Evolutionary conservation across 2,797 vertebrate species (phyloP).

Genomic region (Poecilia velifera): DNA sequence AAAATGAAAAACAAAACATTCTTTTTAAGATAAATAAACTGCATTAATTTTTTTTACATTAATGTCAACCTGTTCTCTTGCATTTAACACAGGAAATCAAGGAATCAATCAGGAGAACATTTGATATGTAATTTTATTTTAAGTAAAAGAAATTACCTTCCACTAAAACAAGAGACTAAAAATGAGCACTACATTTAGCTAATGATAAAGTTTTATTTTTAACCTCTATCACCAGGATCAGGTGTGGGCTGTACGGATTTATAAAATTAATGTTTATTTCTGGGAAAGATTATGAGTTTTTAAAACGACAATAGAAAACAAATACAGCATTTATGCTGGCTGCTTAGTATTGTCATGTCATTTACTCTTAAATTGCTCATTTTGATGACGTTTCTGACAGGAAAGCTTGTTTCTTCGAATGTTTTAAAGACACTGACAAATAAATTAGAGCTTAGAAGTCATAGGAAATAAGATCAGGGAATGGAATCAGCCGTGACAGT

Average conservation of each 20-base stretch:
- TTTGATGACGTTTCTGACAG: slow-evolving; percentile 1
- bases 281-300: not conserved
- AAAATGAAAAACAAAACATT: not conserved
- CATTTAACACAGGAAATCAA: not conserved
- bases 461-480: slow-evolving; percentile 10
- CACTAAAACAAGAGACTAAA: not conserved
- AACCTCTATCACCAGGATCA: not conserved
- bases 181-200: not conserved
- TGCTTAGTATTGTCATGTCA: not conserved
- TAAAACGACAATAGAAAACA: not conserved
- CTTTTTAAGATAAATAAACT: not conserved
- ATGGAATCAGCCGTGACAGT: slow-evolving; percentile 18
- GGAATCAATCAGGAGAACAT: not conserved
- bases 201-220: not conserved
- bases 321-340: not conserved
- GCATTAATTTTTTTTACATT: not conserved
- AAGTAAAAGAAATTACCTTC: too few species aligned
- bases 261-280: not conserved
- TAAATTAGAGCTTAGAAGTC: not conserved
- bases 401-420: not conserved
- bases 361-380: not conserved
- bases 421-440: not conserved
- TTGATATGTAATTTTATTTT: not conserved
- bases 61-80: not conserved
- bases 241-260: not conserved